phyloP scores from a whole-genome alignment of 37 sponge, comb jelly and placozoan species.

The Geodia barretti region DNA sequence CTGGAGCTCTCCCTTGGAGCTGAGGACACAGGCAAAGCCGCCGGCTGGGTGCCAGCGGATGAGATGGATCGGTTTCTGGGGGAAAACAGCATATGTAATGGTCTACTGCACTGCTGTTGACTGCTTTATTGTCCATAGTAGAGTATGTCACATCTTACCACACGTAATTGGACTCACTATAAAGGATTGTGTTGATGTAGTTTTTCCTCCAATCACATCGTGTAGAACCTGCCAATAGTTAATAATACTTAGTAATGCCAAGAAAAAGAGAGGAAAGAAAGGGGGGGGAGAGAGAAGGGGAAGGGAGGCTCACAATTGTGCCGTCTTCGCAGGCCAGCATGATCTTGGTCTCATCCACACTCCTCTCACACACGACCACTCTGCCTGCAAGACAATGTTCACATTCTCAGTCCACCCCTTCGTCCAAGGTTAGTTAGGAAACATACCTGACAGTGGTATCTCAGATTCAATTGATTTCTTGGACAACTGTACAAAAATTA shows the following conservation, averaged over 20 bases:
- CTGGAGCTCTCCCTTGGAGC: conserved; percentile 55
- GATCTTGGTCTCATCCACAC: conserved; percentile 47
- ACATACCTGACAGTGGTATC: not conserved
- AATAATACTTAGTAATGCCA: not conserved
- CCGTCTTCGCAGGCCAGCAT: conserved; percentile 68
- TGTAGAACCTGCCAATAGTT: not conserved
- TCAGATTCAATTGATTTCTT: conserved; percentile 1
- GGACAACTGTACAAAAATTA: conserved; percentile 5
- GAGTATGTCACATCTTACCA: too few species aligned
- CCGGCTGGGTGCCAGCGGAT: conserved; percentile 78
- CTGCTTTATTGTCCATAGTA: too few species aligned
- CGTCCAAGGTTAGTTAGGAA: not conserved
- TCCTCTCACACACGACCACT: conserved; percentile 41
- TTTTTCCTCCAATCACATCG: not conserved
- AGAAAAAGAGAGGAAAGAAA: not conserved
- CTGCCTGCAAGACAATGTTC: not conserved
- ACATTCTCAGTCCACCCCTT: not conserved
- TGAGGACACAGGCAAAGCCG: conserved; percentile 45
- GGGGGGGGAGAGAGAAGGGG: not conserved
- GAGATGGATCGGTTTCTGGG: conserved; percentile 47
- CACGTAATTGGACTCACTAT: too few species aligned
- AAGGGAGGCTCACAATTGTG: conserved; percentile 41
- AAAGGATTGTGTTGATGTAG: too few species aligned
- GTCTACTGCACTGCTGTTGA: too few species aligned
- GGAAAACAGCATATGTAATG: not conserved